Conservation (phyloP, 2,797 vertebrate species). For the Liasis olivaceus region DNA sequence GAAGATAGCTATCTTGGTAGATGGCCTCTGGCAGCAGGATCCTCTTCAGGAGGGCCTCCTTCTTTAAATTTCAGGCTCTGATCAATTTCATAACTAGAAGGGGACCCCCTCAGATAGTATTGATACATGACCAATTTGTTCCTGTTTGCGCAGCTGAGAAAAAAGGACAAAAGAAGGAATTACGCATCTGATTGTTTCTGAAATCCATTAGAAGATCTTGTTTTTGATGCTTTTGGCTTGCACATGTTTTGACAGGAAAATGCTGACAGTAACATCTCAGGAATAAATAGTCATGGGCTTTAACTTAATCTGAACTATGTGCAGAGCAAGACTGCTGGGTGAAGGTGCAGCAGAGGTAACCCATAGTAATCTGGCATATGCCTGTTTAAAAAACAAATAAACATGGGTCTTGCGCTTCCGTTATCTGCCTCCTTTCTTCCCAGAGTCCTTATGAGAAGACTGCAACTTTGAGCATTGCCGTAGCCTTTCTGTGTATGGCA, state of each 20-base stretch:
- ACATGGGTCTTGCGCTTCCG: background rate
- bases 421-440: background rate
- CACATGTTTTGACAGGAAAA: background rate
- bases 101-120: background rate
- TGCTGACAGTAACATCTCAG: background rate
- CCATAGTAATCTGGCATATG: background rate
- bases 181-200: background rate
- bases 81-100: background rate
- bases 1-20: background rate
- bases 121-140: background rate
- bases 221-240: background rate
- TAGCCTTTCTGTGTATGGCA: background rate
- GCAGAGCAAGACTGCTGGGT: background rate
- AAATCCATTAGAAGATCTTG: background rate
- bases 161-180: background rate
- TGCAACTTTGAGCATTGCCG: fast-evolving
- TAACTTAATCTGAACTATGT: background rate
- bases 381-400: background rate
- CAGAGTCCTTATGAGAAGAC: background rate
- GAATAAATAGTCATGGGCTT: background rate
- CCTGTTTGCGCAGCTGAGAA: background rate
- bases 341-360: background rate
- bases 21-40: background rate
- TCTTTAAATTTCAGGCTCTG: background rate
- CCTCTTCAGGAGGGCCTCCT: background rate